phyloP scores from a whole-genome alignment of 2,888 invertebrate genomes.

The Hydriomena furcata region DNA sequence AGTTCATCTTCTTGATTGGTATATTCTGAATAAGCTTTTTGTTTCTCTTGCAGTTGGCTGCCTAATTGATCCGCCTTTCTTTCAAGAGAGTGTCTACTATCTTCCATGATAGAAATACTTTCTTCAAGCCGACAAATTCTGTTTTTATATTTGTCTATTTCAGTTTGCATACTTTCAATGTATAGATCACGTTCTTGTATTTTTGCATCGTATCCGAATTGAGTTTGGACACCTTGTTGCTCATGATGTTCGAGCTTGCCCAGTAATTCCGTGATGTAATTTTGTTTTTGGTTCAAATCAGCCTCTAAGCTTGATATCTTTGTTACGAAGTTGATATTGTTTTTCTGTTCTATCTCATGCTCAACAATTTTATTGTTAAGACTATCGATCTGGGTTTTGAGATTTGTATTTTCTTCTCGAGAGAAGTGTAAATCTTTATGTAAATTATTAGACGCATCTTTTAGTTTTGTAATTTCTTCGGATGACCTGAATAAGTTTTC shows the following conservation, averaged over 20 bases:
- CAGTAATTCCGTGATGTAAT: constrained; percentile 59
- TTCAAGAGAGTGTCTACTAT: constrained; percentile 84
- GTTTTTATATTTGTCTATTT: constrained; percentile 85
- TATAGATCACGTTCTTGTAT: constrained; percentile 89
- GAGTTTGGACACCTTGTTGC: constrained; percentile 64
- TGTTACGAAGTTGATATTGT: constrained; percentile 63
- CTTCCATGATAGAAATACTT: constrained; percentile 84
- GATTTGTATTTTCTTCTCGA: constrained; percentile 54
- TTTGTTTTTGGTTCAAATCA: constrained; percentile 66
- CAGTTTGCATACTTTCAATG: constrained; percentile 88
- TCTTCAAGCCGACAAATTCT: constrained; percentile 87
- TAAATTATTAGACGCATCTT: constrained; percentile 48
- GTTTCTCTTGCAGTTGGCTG: constrained; percentile 83
- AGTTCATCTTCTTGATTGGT: constrained; percentile 85
- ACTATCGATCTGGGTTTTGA: constrained; percentile 58
- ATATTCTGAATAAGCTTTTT: constrained; percentile 83
- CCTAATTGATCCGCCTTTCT: constrained; percentile 85
- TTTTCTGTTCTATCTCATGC: constrained; percentile 70
- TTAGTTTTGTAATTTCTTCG: constrained; percentile 53
- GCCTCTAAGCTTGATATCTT: constrained; percentile 67
- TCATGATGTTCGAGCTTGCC: constrained; percentile 60
- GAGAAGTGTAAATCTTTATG: constrained; percentile 53
- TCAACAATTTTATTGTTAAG: constrained; percentile 70
- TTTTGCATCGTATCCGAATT: constrained; percentile 85
- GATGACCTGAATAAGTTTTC: constrained; percentile 45